phyloP scores from a whole-genome alignment of 1,140 invertebrate species.

The Geopemphigus sp. region DNA sequence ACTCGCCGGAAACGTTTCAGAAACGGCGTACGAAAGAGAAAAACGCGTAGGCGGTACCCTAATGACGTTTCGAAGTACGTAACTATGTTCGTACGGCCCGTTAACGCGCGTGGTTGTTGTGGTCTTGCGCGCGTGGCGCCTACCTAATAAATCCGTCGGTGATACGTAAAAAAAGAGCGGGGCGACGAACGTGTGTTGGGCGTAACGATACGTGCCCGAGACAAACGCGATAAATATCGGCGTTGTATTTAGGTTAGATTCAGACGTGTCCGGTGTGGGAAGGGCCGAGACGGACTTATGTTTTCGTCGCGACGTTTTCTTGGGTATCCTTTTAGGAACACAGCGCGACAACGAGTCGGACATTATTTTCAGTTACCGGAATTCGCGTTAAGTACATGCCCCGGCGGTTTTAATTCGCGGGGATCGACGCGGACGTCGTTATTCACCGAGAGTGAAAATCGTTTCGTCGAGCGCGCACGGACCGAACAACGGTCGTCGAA shows the following conservation, averaged over 20 bases:
- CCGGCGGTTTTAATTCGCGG: too few relatives aligned
- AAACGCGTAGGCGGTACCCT: constrained; percentile 3
- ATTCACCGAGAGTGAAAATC: too few relatives aligned
- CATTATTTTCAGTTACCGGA: too few relatives aligned
- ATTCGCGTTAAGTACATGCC: too few relatives aligned
- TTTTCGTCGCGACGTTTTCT: too few relatives aligned
- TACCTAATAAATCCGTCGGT: constrained; percentile 33
- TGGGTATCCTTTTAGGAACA: too few relatives aligned
- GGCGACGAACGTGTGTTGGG: constrained; percentile 14
- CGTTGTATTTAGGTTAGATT: constrained; percentile 20
- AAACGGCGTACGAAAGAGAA: not conserved
- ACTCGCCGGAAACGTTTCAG: not conserved
- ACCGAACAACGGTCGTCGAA: too few relatives aligned
- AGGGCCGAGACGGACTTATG: too few relatives aligned
- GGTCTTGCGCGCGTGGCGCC: not conserved
- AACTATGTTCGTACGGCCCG: not conserved
- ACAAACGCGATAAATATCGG: constrained; percentile 19
- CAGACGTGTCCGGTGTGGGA: too few relatives aligned
- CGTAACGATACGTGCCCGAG: constrained; percentile 12
- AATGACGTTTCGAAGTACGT: constrained; percentile 16
- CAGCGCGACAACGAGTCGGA: too few relatives aligned
- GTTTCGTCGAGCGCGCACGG: too few relatives aligned
- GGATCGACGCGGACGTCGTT: too few relatives aligned
- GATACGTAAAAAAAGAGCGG: not conserved
- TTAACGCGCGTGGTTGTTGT: not conserved